Evolutionary conservation across 2,797 vertebrate genomes (phyloP).

Genomic region (Crenuchus spilurus): DNA sequence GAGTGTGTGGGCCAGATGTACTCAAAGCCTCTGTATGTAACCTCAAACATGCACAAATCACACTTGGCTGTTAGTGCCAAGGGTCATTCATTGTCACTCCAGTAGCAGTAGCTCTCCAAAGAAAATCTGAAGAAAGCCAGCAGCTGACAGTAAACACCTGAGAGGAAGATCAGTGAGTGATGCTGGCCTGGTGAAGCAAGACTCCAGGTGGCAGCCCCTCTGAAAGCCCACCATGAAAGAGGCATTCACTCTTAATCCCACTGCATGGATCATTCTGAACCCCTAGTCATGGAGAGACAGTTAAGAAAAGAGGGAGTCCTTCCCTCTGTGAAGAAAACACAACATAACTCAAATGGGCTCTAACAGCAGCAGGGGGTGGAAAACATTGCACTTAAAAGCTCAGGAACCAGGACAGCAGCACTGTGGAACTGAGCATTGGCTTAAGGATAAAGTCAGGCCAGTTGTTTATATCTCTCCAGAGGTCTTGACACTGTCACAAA

Average conservation of each 20-base stretch:
- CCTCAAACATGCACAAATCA: constrained; percentile 29
- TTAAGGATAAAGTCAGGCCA: neutral
- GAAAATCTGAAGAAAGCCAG: neutral
- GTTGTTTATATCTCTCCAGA: neutral
- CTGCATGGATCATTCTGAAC: neutral
- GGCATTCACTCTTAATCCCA: neutral
- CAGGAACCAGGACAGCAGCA: neutral
- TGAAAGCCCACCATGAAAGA: neutral
- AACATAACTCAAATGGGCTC: neutral
- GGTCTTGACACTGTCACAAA: neutral
- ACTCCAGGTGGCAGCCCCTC: neutral
- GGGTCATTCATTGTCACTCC: constrained; percentile 16
- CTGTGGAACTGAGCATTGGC: neutral
- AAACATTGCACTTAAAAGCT: neutral
- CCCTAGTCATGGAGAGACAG: neutral
- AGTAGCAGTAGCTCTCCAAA: neutral
- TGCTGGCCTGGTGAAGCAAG: neutral
- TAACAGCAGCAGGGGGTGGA: constrained; percentile 2
- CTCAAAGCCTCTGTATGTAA: constrained; percentile 29
- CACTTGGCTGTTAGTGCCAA: neutral
- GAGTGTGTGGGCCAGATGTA: constrained; percentile 38
- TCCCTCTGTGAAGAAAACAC: neutral
- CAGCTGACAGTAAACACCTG: constrained; percentile 20
- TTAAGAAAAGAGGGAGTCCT: neutral
- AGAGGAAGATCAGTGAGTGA: neutral